Evolutionary conservation across 1,140 invertebrate species (phyloP), one percentile per base, ranked within the genome.

Genomic region (Tetranychus cinnabarinus): DNA sequence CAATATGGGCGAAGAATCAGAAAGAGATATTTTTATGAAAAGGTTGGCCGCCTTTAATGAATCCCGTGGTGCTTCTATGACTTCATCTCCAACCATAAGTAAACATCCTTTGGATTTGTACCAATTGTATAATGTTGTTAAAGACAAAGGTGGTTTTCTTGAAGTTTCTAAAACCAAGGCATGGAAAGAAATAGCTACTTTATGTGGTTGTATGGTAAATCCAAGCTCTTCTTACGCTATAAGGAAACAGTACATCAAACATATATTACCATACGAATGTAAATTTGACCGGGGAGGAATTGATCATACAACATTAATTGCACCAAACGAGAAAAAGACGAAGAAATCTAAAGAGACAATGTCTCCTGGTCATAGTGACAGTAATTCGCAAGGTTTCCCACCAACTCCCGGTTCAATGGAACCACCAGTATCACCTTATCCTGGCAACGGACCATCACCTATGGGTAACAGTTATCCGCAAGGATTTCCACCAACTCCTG

Each of bases 51-150:
- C 81, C 61, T 96, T 89, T 73, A 89, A 95, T 83, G 91, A 96
- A 72, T 88, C 92, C 69, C 76, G 85, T 66, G 82, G 86, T 66
- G 85, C 86, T 64, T 88, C 91, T 54, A 88, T 97, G 66, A 86
- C 86, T 61, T 83, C 87, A 66, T 91, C 90, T 77, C 93, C 93
- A 54, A 89, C 87, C 68, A 96, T 97, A 74, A 90, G 86, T 75
- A 97, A 97, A 79, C 89, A 93, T 77, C 88, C 90, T 69, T 80
- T 97, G 68, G 93, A 97, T 82, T 82, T 97, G 67, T 97, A 88
- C 80, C 80, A 86, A 69, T 82, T 97, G 67, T 97, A 97, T 74
- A 77, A 86, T 73, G 83, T 83, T 75, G 90, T 95, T 69, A 87
- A 90, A 77, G 90, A 96, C 70, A 82, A 88, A 70, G 90, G 90